phyloP scores from a whole-genome alignment of 2,888 invertebrate genomes.

The Cylindroiulus punctatus region DNA sequence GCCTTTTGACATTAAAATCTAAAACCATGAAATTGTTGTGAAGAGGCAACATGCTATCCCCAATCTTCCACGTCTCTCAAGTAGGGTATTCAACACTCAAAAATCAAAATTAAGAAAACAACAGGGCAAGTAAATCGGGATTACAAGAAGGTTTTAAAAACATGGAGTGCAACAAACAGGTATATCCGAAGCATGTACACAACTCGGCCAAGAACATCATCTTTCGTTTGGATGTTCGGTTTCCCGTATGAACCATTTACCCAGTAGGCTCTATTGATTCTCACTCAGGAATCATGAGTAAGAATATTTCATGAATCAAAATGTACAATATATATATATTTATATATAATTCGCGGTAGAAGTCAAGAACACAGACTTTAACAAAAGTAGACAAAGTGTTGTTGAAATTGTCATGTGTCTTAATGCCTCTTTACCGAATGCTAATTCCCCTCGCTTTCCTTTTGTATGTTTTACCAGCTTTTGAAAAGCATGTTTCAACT shows the following conservation, averaged over 20 bases:
- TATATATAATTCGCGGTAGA: not conserved
- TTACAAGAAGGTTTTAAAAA: not conserved
- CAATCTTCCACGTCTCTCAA: not conserved
- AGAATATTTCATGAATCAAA: conserved; percentile 13
- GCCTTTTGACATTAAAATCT: no score
- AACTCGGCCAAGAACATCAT: not conserved
- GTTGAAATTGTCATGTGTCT: not conserved
- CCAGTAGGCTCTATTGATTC: not conserved
- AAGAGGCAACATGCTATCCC: no score
- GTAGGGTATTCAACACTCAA: not conserved
- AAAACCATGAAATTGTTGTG: no score
- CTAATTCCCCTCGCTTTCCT: conserved; percentile 34
- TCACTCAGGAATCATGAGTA: not conserved
- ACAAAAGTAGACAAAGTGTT: not conserved
- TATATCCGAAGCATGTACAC: not conserved
- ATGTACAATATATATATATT: conserved; percentile 27
- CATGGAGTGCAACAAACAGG: not conserved
- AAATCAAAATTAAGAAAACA: not conserved
- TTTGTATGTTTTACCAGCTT: not conserved
- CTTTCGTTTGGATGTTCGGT: not conserved
- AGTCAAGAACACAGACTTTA: not conserved
- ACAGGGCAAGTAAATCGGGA: not conserved
- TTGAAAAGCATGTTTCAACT: conserved; percentile 15
- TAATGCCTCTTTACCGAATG: not conserved
- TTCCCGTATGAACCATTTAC: not conserved